Evolutionary conservation across 2,888 invertebrate genomes (phyloP), one percentile per base, ranked within the genome.

Genomic region (Hirtodrosophila alboralis): DNA sequence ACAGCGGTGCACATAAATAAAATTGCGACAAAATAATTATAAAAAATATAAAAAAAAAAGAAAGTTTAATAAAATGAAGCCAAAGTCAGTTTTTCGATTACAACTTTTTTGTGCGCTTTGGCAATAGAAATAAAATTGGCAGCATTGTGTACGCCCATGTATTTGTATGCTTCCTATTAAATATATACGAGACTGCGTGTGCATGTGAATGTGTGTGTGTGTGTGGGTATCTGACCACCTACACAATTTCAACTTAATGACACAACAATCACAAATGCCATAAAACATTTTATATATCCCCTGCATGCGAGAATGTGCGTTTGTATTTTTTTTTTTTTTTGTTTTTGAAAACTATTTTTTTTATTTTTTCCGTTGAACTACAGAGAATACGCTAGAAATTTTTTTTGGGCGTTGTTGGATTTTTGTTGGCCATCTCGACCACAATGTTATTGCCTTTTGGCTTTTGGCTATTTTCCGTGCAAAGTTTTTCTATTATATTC

Each of bases 201-300:
- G 38, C 49, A 28, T 34, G 33, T 40, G 9, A 40, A n/a, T 28
- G 27, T 34, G 12, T 37, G 33, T 33, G 28, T 37, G 44, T 44
- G 26, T 34, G 18, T 73, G 36, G 49, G 53, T 63, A 45, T 58
- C 52, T 54, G 74, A 65, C 87, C 86, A 84, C 79, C 79, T 77
- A 79, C 83, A 78, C 79, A 86, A 79, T 86, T 79, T 84, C 85
- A 83, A 87, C 80, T 80, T 87, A 81, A 81, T 81, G 87, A 81
- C 80, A 81, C 87, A 87, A 81, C 80, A 81, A 81, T 81, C 80
- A 87, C 72, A 71, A 75, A 78, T 87, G 75, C 87, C 80, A 87
- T 81, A 81, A 81, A 81, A 87, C 80, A 80, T 80, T 85, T 86
- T 67, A 70, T 75, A 60, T 60, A 54, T 65, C 54, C 54, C 73